These are phyloP conservation scores for Orchesella flavescens DNA, from an alignment of 2,888 invertebrate species.

Conservation along the genomic window DNA sequence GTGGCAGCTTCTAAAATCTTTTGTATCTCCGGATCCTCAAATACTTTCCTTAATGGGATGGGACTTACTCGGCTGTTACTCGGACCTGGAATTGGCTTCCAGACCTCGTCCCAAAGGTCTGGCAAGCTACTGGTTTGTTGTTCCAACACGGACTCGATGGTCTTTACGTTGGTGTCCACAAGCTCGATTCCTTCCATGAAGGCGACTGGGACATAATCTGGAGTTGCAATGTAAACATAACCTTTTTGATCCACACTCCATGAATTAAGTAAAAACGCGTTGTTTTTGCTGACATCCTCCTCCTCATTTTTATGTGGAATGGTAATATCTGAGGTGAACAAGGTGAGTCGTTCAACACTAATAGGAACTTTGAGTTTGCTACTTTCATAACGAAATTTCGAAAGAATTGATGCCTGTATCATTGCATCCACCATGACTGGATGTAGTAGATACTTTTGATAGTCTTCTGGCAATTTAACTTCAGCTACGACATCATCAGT, in stretches of 20 bases:
- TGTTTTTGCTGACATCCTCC: too few species aligned
- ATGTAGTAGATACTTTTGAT: constrained; percentile 30
- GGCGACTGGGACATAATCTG: background rate
- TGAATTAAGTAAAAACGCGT: background rate
- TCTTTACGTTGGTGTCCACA: constrained; percentile 20
- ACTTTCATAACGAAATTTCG: background rate
- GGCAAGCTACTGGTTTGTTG: constrained; percentile 11
- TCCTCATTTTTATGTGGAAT: background rate
- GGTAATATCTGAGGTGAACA: background rate
- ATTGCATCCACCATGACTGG: constrained; percentile 55
- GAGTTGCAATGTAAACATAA: background rate
- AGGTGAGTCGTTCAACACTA: constrained; percentile 31
- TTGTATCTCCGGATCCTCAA: background rate
- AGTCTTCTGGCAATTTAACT: constrained; percentile 1
- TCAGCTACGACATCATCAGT: constrained; percentile 3
- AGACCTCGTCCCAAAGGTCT: constrained; percentile 33
- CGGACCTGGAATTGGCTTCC: constrained; percentile 6
- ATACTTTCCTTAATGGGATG: background rate
- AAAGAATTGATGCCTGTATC: constrained; percentile 37
- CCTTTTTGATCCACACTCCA: constrained; percentile 27
- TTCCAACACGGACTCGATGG: constrained; percentile 29
- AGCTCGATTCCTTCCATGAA: background rate
- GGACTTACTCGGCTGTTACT: background rate
- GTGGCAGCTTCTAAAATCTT: background rate
- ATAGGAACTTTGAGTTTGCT: constrained; percentile 45